Base-by-base conservation (phyloP, 1,140 invertebrate species). In the Neuroterus valhalla region DNA sequence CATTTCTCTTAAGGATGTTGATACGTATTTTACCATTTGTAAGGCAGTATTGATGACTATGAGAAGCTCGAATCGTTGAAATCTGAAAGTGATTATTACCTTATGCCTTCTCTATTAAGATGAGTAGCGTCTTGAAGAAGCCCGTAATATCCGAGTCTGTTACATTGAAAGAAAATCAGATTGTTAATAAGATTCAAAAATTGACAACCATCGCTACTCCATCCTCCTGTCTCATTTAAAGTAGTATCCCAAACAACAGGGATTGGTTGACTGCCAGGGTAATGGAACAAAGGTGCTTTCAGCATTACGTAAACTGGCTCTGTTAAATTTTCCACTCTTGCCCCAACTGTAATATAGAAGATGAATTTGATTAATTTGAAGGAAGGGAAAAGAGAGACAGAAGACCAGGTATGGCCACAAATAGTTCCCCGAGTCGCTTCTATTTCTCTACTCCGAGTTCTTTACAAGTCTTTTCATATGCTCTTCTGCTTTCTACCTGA, bases 61-160 rank as follows among this genome's bases (percentile, higher is more conserved):
- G 31, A 38, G 6, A 38, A 38, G 6, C 6, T 38, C 31, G 31
- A 38, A 38, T 38, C 10, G 4, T 1, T 8, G 10, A 38, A 5
- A 5, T 38, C 31, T 8, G 10, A 6, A 38, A 38, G 31, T 38
- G 31, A 74, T 50, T 14, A 68, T 68, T 81, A 89, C 87, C 78
- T 86, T 67, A 82, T 82, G 43, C 79, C 74, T 70, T 84, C 72
- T 46, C 77, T 70, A 74, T 81, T 69, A 17, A 89, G 77, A 72
- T 85, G 86, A 85, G 31, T 92, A 90, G 81, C 93, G 81, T 93
- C 94, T 87, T 96, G 94, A 19, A 96, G 84, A 14, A 97, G 88
- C 0, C 94, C 95, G 82, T 96, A 97, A 87, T 96, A 96, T 0
- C 95, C 95, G 8, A 96, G 89, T 77, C 93, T 92, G 75, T 94